A percentile compares a stretch with the other conserved stretches of the same genome.
Evolutionary conservation across 2,888 invertebrate species (phyloP).

Genomic region (Glyphotaelius pellucidus): DNA sequence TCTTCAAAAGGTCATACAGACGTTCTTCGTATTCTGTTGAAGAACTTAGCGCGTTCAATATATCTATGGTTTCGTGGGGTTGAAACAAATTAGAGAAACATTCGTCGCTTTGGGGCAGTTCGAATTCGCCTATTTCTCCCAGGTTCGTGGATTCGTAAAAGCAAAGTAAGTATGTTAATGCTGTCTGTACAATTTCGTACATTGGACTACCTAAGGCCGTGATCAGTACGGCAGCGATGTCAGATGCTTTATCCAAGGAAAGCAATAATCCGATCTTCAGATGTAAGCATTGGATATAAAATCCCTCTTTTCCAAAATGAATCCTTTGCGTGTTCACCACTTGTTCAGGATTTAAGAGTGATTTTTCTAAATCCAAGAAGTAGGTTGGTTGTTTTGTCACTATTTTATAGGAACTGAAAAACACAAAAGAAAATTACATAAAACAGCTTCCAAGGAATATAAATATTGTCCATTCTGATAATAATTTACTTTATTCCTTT

Average conservation of each 20-base stretch:
- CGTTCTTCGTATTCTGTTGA: background rate
- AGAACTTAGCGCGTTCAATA: conserved; percentile 11
- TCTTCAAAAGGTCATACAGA: conserved; percentile 67
- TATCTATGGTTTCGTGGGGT: conserved; percentile 34
- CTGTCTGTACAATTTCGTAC: conserved; percentile 52
- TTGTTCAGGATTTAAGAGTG: conserved; percentile 1
- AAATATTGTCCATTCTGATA: background rate
- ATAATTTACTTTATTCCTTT: background rate
- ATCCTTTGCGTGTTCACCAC: conserved; percentile 24
- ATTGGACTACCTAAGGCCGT: conserved; percentile 38
- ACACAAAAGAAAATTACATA: conserved; percentile 55
- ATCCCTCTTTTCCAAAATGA: conserved; percentile 58
- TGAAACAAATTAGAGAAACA: conserved; percentile 9
- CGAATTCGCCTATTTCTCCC: conserved; percentile 53
- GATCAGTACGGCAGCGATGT: conserved; percentile 30
- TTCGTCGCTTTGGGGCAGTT: conserved; percentile 55
- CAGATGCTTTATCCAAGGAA: conserved; percentile 10
- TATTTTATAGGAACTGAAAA: conserved; percentile 70
- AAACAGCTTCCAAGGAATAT: background rate
- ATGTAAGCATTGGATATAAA: conserved; percentile 52
- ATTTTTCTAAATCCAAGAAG: conserved; percentile 47
- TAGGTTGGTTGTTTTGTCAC: conserved; percentile 65
- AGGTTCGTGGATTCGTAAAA: conserved; percentile 52
- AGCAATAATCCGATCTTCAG: conserved; percentile 54
- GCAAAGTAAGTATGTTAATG: conserved; percentile 61